phyloP scores from a whole-genome alignment of 2,888 invertebrate genomes.

The Caenorhabditis imperialis region DNA sequence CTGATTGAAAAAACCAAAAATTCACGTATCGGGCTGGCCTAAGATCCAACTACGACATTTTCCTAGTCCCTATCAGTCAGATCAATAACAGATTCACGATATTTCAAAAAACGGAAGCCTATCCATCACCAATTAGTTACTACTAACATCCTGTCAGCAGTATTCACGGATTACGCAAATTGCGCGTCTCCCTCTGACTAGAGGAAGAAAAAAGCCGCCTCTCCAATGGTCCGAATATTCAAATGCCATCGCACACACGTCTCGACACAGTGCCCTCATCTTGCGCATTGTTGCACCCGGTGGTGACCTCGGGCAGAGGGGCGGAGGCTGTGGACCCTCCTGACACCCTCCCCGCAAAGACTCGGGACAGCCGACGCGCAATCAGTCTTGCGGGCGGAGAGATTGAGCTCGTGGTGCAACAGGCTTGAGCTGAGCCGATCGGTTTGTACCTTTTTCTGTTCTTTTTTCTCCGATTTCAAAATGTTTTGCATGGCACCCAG shows the following conservation, averaged over 20 bases:
- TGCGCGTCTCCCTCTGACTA: too few relatives aligned
- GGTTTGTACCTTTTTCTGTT: not conserved
- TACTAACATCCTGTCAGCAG: too few relatives aligned
- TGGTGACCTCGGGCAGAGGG: constrained; percentile 34
- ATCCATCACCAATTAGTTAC: too few relatives aligned
- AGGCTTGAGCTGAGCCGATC: constrained; percentile 4
- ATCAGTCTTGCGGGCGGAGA: constrained; percentile 15
- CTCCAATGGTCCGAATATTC: constrained; percentile 26
- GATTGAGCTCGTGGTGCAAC: constrained; percentile 14
- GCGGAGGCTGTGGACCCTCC: constrained; percentile 7
- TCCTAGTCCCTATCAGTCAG: too few relatives aligned
- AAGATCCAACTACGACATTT: too few relatives aligned
- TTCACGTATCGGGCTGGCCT: too few relatives aligned
- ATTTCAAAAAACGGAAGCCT: too few relatives aligned
- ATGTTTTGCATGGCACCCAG: too few relatives aligned
- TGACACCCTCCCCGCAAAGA: not conserved
- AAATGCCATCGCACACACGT: constrained; percentile 39
- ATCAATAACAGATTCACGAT: too few relatives aligned
- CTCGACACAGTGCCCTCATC: not conserved
- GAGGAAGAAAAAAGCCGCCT: not conserved
- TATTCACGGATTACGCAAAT: too few relatives aligned
- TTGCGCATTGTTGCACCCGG: constrained; percentile 55
- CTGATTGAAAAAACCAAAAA: too few relatives aligned
- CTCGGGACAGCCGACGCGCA: constrained; percentile 42
- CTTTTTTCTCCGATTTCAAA: too few relatives aligned